Percentiles rank a stretch among this genome's conserved stretches.
phyloP scores from a whole-genome alignment of 2,888 invertebrate genomes.

The Hydrotaea cyrtoneurina region DNA sequence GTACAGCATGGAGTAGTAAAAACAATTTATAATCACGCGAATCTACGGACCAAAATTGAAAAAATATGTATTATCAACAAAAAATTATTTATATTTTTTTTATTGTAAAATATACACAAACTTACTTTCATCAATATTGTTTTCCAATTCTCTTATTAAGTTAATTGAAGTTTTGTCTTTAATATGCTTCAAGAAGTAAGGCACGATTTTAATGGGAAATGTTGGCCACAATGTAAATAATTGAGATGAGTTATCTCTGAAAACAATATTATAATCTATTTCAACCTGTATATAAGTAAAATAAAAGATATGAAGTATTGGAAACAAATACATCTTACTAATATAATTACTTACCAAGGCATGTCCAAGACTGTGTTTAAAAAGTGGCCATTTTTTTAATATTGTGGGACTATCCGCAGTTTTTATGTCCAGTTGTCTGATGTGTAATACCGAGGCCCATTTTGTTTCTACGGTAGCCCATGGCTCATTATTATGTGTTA shows the following conservation, averaged over 20 bases:
- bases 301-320: slow-evolving; percentile 7
- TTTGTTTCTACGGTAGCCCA: not conserved
- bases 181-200: too few relatives aligned
- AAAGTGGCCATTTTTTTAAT: slow-evolving; percentile 39
- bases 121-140: slow-evolving; percentile 43
- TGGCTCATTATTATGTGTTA: too few relatives aligned
- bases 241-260: slow-evolving; percentile 13
- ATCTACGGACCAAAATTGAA: slow-evolving; percentile 26
- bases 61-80: not conserved
- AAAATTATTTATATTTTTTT: not conserved
- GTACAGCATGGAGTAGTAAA: slow-evolving; percentile 34
- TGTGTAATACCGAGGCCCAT: slow-evolving; percentile 5
- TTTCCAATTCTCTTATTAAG: slow-evolving; percentile 10
- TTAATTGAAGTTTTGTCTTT: too few relatives aligned
- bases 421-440: too few relatives aligned
- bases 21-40: slow-evolving; percentile 44
- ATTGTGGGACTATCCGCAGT: too few relatives aligned
- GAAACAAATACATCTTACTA: not conserved
- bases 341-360: slow-evolving; percentile 32
- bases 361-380: slow-evolving; percentile 49
- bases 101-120: not conserved
- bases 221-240: slow-evolving; percentile 17
- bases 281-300: slow-evolving; percentile 5
- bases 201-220: too few relatives aligned
- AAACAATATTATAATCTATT: slow-evolving; percentile 41